Conservation (phyloP, 2,113 vertebrate species). For the Eulemur rufifrons region DNA sequence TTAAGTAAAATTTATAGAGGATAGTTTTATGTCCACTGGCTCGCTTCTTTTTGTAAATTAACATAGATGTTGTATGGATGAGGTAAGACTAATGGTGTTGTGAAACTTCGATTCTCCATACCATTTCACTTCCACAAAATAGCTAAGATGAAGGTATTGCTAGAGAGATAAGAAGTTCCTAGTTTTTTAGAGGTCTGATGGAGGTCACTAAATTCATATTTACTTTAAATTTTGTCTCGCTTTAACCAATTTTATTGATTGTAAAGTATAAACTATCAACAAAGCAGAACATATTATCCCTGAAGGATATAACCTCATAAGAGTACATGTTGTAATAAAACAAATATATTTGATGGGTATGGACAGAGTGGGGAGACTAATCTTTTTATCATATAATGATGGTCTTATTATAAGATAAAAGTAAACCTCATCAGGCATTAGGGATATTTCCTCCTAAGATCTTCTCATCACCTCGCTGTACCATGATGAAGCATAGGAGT, state of each 20-base stretch:
- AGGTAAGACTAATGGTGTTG: not conserved
- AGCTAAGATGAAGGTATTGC: not conserved
- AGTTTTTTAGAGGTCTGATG: not conserved
- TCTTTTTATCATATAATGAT: not conserved
- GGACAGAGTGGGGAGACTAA: not conserved
- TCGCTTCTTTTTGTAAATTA: not conserved
- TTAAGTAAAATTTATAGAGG: not conserved
- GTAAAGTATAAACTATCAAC: not conserved
- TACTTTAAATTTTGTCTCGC: not conserved
- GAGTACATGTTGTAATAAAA: not conserved
- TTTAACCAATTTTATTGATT: not conserved
- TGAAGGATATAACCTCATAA: not conserved
- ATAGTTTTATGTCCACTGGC: not conserved
- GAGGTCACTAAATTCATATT: not conserved
- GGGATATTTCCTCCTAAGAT: not conserved
- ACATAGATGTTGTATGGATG: not conserved
- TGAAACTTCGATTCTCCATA: not conserved
- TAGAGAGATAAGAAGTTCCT: not conserved
- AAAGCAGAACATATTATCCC: not conserved
- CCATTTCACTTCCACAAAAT: not conserved
- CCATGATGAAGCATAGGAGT: not conserved
- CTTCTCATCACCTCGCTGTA: not conserved
- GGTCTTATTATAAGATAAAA: not conserved
- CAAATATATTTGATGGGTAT: not conserved
- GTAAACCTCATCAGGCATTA: not conserved